A percentile compares a stretch with the other conserved stretches of the same genome.
Evolutionary conservation across 2,797 vertebrate genomes (phyloP).

Genomic region (Holocentrus rufus): DNA sequence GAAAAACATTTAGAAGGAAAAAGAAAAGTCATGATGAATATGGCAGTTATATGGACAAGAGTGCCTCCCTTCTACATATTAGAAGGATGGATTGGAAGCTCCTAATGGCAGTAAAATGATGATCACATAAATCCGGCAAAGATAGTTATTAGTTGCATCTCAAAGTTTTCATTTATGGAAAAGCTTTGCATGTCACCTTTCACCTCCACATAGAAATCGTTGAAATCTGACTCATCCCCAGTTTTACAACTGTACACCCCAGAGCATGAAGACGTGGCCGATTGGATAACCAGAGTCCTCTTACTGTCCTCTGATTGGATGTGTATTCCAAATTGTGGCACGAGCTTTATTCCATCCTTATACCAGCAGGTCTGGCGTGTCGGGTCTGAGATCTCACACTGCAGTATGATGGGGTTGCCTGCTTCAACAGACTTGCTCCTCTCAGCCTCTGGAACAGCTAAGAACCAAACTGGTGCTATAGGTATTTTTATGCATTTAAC

Average conservation of each 20-base stretch:
- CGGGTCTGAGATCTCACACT: constrained; percentile 83
- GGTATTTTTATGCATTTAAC: constrained; percentile 75
- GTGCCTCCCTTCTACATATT: constrained; percentile 61
- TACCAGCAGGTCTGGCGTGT: constrained; percentile 80
- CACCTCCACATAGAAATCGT: constrained; percentile 86
- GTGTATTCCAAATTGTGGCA: constrained; percentile 81
- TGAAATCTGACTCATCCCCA: constrained; percentile 73
- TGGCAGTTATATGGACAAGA: constrained; percentile 58
- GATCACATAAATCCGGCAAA: constrained; percentile 45
- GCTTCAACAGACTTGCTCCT: constrained; percentile 77
- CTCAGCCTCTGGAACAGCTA: constrained; percentile 83
- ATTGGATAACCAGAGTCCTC: constrained; percentile 79
- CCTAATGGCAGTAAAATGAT: constrained; percentile 61
- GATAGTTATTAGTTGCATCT: constrained; percentile 66
- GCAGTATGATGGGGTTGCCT: constrained; percentile 81
- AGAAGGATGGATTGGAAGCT: constrained; percentile 60
- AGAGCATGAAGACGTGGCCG: constrained; percentile 78
- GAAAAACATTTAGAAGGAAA: constrained; percentile 45
- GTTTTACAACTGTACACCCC: constrained; percentile 85
- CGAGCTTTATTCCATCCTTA: constrained; percentile 83
- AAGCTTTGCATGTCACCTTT: constrained; percentile 86
- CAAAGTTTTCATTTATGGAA: constrained; percentile 52
- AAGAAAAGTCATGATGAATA: constrained; percentile 48
- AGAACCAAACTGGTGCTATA: constrained; percentile 83
- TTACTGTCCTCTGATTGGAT: constrained; percentile 81